phyloP scores from a whole-genome alignment of 2,113 vertebrate genomes.

The Caranx ignobilis region DNA sequence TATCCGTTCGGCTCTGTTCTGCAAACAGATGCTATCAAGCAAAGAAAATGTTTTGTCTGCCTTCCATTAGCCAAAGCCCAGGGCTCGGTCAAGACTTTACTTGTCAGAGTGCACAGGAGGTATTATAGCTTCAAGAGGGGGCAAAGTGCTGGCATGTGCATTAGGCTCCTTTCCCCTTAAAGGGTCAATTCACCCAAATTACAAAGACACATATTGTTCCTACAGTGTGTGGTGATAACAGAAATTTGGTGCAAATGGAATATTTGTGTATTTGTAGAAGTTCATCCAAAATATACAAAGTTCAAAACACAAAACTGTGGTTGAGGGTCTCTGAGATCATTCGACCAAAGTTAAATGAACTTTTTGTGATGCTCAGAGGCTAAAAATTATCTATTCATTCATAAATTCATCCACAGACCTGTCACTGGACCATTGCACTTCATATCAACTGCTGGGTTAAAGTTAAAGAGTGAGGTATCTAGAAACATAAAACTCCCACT shows the following conservation, averaged over 20 bases:
- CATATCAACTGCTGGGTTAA: not conserved
- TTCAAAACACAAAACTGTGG: not conserved
- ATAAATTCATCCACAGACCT: too few relatives aligned
- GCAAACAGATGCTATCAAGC: constrained; percentile 85
- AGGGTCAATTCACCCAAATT: constrained; percentile 21
- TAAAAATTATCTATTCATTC: too few relatives aligned
- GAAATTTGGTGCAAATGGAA: not conserved
- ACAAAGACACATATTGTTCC: not conserved
- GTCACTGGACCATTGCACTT: not conserved
- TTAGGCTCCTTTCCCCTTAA: constrained; percentile 5
- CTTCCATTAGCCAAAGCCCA: constrained; percentile 79
- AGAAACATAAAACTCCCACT: not conserved
- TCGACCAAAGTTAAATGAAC: not conserved
- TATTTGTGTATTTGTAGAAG: not conserved
- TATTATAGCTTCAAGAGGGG: constrained; percentile 39
- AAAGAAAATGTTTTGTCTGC: constrained; percentile 83
- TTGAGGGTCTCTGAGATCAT: not conserved
- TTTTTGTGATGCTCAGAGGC: not conserved
- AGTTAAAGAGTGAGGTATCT: not conserved
- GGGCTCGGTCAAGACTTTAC: constrained; percentile 74
- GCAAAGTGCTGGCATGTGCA: constrained; percentile 39
- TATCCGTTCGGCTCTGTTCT: constrained; percentile 61
- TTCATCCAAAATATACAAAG: not conserved
- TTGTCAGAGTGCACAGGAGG: constrained; percentile 58
- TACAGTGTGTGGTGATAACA: not conserved